These are phyloP conservation scores for Mesoclemmys tuberculata DNA, from an alignment of 2,113 vertebrate species.

Conservation along the genomic window DNA sequence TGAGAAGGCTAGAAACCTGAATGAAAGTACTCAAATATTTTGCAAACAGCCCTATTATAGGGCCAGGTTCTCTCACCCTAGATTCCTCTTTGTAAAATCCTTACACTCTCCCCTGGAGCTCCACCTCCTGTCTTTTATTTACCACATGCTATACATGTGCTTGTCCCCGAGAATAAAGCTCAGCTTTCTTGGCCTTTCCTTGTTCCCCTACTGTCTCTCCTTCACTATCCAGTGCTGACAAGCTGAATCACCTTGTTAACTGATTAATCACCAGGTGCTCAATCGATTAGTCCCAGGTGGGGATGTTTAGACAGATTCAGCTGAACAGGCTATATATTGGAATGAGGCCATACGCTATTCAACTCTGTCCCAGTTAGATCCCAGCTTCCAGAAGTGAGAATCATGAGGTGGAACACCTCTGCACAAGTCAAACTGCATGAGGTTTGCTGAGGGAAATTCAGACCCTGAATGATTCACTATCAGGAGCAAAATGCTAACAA, in stretches of 20 bases:
- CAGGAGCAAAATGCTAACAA: neutral
- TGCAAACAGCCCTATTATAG: neutral
- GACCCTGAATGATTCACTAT: neutral
- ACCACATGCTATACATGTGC: neutral
- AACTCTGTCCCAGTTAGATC: conserved; percentile 5
- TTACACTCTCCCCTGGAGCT: neutral
- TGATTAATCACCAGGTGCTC: neutral
- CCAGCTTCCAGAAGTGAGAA: neutral
- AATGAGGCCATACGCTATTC: conserved; percentile 51
- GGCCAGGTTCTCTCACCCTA: neutral
- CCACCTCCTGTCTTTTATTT: neutral
- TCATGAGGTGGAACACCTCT: neutral
- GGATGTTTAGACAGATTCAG: conserved; percentile 21
- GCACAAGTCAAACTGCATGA: neutral
- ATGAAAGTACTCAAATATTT: neutral
- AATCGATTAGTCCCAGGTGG: neutral
- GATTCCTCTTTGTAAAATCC: neutral
- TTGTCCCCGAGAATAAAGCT: neutral
- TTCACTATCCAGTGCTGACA: neutral
- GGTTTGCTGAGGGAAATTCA: neutral
- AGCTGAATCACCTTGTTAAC: neutral
- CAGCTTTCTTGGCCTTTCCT: neutral
- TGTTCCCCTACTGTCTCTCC: neutral
- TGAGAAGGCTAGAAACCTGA: neutral
- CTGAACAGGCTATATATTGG: conserved; percentile 66